Percentiles rank a stretch among this genome's conserved stretches.
phyloP scores from a whole-genome alignment of 2,888 invertebrate genomes.

The Patella depressa region DNA sequence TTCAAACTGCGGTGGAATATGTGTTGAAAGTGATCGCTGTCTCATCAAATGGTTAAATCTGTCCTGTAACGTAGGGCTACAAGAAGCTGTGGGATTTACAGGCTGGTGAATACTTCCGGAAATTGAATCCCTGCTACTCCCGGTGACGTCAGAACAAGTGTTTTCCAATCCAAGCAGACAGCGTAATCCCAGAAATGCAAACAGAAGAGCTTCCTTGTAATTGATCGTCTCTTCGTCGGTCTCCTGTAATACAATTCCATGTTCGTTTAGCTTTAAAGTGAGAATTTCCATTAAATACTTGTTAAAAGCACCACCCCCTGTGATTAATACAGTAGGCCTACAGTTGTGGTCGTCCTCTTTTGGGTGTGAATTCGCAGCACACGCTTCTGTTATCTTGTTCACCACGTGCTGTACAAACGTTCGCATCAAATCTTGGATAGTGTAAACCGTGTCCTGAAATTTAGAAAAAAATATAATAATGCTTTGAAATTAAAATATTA shows the following conservation, averaged over 20 bases:
- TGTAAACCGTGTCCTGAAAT: slow-evolving; percentile 30
- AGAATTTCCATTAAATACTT: slow-evolving; percentile 51
- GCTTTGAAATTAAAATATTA: too few species aligned
- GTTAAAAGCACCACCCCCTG: slow-evolving; percentile 67
- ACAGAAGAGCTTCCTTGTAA: slow-evolving; percentile 65
- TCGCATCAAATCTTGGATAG: slow-evolving; percentile 51
- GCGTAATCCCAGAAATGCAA: slow-evolving; percentile 63
- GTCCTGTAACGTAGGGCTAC: slow-evolving; percentile 18
- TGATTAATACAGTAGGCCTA: slow-evolving; percentile 50
- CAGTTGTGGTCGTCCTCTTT: slow-evolving; percentile 10
- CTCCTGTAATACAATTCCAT: slow-evolving; percentile 36
- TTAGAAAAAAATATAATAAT: background rate
- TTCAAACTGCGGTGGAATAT: too few species aligned
- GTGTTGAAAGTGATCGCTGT: too few species aligned
- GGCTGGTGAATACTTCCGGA: slow-evolving; percentile 65
- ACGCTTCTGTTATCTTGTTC: slow-evolving; percentile 47
- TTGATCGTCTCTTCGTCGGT: slow-evolving; percentile 57
- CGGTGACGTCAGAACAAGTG: slow-evolving; percentile 55
- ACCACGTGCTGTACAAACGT: slow-evolving; percentile 63
- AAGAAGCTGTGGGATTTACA: background rate
- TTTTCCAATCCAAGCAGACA: slow-evolving; percentile 60
- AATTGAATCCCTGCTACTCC: slow-evolving; percentile 52
- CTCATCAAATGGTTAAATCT: slow-evolving; percentile 14
- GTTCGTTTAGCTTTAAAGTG: slow-evolving; percentile 39
- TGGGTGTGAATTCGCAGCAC: slow-evolving; percentile 29